Conservation (phyloP, 2,888 invertebrate species). For the Xanthorhoe spadicearia region DNA sequence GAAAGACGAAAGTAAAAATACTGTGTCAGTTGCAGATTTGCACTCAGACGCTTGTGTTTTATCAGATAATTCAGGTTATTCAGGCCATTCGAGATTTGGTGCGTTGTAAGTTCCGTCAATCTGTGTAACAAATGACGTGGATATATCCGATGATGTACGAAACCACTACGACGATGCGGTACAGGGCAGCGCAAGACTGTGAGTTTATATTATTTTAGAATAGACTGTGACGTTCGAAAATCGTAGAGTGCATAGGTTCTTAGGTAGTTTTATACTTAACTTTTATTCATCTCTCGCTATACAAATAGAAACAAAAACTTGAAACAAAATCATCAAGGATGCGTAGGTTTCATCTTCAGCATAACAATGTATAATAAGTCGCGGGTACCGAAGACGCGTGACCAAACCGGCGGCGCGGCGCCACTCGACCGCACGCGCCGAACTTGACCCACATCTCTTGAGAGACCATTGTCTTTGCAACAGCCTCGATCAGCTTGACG, state of each 20-base stretch:
- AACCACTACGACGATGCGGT: slow-evolving; percentile 27
- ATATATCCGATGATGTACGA: slow-evolving; percentile 38
- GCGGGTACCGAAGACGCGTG: slow-evolving; percentile 54
- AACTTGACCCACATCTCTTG: slow-evolving; percentile 80
- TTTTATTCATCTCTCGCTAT: slow-evolving; percentile 1
- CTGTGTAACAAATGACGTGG: slow-evolving; percentile 38
- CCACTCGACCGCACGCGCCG: slow-evolving; percentile 62
- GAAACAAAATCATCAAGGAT: slow-evolving; percentile 21
- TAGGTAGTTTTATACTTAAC: not conserved
- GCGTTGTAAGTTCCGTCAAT: slow-evolving; percentile 11
- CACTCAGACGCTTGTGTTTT: slow-evolving; percentile 24
- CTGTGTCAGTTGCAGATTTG: slow-evolving; percentile 24
- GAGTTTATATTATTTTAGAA: slow-evolving; percentile 29
- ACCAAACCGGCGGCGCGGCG: slow-evolving; percentile 56
- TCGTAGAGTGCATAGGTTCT: not conserved
- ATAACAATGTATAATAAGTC: slow-evolving; percentile 27
- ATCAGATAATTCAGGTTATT: slow-evolving; percentile 10
- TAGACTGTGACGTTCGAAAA: too few species aligned
- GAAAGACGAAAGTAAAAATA: slow-evolving; percentile 21
- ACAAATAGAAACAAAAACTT: slow-evolving; percentile 13
- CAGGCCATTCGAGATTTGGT: not conserved
- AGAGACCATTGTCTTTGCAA: slow-evolving; percentile 73
- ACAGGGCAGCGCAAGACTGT: slow-evolving; percentile 29
- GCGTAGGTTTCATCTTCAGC: slow-evolving; percentile 13
- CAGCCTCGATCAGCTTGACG: slow-evolving; percentile 67